Conservation (phyloP, 2,797 vertebrate species). For the Vireo griseus region DNA sequence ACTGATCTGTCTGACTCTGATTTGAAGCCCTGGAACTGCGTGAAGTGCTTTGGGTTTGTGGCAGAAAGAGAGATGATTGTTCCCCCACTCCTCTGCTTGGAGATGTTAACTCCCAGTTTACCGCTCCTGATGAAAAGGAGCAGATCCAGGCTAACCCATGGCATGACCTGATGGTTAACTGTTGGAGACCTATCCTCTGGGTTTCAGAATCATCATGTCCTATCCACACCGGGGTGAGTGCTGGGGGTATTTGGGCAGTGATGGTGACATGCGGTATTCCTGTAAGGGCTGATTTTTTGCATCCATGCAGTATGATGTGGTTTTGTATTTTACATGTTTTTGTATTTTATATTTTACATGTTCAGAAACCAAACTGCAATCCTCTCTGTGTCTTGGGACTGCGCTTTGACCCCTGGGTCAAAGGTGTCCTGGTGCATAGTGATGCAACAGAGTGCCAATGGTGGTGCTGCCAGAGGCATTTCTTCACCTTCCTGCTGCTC, state of each 20-base stretch:
- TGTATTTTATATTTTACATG: background rate
- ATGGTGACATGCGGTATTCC: background rate
- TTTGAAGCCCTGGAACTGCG: background rate
- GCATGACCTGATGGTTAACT: background rate
- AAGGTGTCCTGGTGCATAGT: background rate
- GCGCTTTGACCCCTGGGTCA: rapidly evolving
- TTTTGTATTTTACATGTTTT: background rate
- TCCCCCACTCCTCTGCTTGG: background rate
- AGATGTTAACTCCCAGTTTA: background rate
- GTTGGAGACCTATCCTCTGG: background rate
- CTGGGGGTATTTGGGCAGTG: background rate
- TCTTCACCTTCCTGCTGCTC: background rate
- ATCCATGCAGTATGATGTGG: rapidly evolving
- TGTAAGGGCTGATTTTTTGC: background rate
- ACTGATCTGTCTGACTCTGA: background rate
- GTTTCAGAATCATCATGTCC: background rate
- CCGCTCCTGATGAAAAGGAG: rapidly evolving
- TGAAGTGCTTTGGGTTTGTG: background rate
- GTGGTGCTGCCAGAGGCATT: background rate
- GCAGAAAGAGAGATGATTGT: background rate
- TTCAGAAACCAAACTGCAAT: background rate
- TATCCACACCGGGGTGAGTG: rapidly evolving
- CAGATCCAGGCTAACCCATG: background rate
- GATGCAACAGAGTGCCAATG: rapidly evolving
- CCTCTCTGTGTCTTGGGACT: background rate